Percentiles rank a stretch among this genome's conserved stretches.
Evolutionary conservation across 2,113 vertebrate species (phyloP).

Genomic region (Epinephelus lanceolatus): DNA sequence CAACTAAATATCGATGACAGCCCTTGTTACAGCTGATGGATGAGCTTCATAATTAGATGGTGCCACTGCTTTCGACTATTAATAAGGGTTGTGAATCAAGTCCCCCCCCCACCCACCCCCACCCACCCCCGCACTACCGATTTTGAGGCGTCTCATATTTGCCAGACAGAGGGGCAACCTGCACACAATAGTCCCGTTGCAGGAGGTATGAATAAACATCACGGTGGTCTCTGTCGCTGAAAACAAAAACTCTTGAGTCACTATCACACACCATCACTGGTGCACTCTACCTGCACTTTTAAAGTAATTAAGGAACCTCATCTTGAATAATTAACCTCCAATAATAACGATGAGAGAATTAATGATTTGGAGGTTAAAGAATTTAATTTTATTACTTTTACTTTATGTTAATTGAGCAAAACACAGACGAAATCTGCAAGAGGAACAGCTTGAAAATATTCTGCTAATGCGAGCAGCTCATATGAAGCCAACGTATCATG

Average conservation of each 20-base stretch:
- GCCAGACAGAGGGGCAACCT: slow-evolving; percentile 35
- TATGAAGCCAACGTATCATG: not conserved
- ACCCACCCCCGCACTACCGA: slow-evolving; percentile 29
- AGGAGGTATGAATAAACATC: slow-evolving; percentile 59
- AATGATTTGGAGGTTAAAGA: slow-evolving; percentile 25
- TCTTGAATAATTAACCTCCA: slow-evolving; percentile 14
- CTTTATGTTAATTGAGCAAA: not conserved
- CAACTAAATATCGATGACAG: slow-evolving; percentile 93
- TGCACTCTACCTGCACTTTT: slow-evolving; percentile 1
- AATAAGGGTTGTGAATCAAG: slow-evolving; percentile 82
- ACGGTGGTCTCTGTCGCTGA: not conserved
- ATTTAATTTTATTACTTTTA: not conserved
- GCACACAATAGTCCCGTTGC: slow-evolving; percentile 22
- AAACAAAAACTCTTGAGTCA: slow-evolving; percentile 32
- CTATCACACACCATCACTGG: not conserved
- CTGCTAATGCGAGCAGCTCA: not conserved
- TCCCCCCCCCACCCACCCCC: not conserved
- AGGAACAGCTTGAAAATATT: not conserved
- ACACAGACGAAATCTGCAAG: not conserved
- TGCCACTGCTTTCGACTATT: slow-evolving; percentile 83
- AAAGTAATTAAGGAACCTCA: slow-evolving; percentile 5
- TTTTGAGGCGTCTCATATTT: slow-evolving; percentile 55
- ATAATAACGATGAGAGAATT: not conserved
- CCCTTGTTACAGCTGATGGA: slow-evolving; percentile 92
- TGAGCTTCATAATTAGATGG: slow-evolving; percentile 90